Percentiles rank a stretch among this genome's conserved stretches.
phyloP scores from a whole-genome alignment of 2,797 vertebrate genomes.

The Dermochelys coriacea region DNA sequence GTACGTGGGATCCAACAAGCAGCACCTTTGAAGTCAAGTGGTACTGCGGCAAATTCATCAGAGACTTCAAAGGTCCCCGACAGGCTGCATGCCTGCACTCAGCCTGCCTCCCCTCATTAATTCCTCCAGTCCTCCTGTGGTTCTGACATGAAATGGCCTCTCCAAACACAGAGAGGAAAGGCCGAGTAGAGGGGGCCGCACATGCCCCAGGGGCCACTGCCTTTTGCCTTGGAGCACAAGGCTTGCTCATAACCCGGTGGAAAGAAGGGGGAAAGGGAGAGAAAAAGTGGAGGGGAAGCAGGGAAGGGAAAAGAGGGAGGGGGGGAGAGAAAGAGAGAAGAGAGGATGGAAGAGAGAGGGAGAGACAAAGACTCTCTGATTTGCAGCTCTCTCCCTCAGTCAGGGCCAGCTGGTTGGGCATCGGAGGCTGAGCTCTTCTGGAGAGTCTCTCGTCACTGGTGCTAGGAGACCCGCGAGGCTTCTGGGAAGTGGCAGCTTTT shows the following conservation, averaged over 20 bases:
- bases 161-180: not conserved
- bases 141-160: not conserved
- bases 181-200: not conserved
- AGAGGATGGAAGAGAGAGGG: not conserved
- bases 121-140: not conserved
- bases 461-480: not conserved
- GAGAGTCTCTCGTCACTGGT: not conserved
- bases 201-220: not conserved
- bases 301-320: not conserved
- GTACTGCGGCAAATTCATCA: not conserved
- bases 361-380: not conserved
- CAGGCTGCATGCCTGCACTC: not conserved
- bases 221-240: not conserved
- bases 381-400: not conserved
- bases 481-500: not conserved
- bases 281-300: not conserved
- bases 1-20: constrained; percentile 14
- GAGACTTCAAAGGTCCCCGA: constrained; percentile 38
- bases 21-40: constrained; percentile 36
- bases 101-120: not conserved
- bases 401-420: not conserved
- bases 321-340: not conserved
- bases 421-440: not conserved
- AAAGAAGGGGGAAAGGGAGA: not conserved
- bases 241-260: not conserved